These are phyloP conservation scores for Antheraea mylitta DNA, from an alignment of 1,140 invertebrate genomes.

Conservation along the genomic window DNA sequence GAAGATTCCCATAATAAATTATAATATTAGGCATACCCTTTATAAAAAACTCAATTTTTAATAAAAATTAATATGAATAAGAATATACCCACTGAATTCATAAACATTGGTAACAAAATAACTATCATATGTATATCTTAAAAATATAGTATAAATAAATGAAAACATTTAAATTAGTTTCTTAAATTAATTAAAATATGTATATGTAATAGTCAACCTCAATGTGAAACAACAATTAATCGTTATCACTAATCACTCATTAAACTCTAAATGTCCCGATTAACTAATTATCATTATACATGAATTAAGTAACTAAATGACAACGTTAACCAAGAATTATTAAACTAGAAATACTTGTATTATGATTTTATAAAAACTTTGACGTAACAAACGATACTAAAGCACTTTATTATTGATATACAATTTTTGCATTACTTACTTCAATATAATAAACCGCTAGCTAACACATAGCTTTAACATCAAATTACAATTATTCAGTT, in stretches of 20 bases:
- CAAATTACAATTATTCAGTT: not conserved
- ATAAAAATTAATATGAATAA: too few relatives aligned
- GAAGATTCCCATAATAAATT: too few relatives aligned
- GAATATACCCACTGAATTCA: too few relatives aligned
- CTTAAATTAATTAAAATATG: not conserved
- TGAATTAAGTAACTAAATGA: not conserved
- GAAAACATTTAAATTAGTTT: too few relatives aligned
- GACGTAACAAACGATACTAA: not conserved
- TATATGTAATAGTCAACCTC: not conserved
- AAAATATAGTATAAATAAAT: too few relatives aligned
- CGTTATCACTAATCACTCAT: not conserved
- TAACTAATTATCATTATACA: not conserved
- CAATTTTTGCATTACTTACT: not conserved
- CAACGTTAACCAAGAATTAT: not conserved
- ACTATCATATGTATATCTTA: too few relatives aligned
- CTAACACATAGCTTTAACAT: not conserved
- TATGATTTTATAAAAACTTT: not conserved
- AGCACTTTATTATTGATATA: conserved; percentile 26
- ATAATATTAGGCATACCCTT: too few relatives aligned
- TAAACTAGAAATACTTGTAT: conserved; percentile 12
- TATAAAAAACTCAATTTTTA: too few relatives aligned
- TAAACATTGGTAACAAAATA: too few relatives aligned
- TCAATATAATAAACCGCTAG: not conserved
- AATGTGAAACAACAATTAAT: not conserved
- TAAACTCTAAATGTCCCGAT: not conserved